phyloP scores from a whole-genome alignment of 2,113 vertebrate species.

The Herpailurus yagouaroundi region DNA sequence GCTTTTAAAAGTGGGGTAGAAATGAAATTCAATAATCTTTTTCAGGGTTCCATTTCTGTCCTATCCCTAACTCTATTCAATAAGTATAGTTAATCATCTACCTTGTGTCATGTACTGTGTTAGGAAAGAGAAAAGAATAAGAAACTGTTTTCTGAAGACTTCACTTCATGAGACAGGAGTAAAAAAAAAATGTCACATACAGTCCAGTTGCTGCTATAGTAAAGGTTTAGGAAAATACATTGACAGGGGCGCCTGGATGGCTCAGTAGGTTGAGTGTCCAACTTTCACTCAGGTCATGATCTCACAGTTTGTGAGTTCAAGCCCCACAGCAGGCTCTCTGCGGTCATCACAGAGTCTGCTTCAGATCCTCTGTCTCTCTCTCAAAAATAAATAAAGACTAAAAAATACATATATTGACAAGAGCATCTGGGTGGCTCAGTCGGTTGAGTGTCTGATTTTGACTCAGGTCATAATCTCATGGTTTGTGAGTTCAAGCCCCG shows the following conservation, averaged over 20 bases:
- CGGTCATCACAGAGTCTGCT: too few species aligned
- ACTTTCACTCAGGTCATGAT: too few species aligned
- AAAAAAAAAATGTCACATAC: background rate
- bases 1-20: background rate
- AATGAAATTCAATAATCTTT: background rate
- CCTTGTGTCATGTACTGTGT: background rate
- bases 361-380: too few species aligned
- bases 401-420: too few species aligned
- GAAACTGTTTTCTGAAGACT: background rate
- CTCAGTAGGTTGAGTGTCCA: too few species aligned
- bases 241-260: background rate
- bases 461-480: too few species aligned
- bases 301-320: too few species aligned
- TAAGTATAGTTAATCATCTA: background rate
- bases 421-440: too few species aligned
- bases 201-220: background rate
- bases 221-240: background rate
- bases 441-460: too few species aligned
- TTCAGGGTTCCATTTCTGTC: background rate
- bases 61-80: background rate
- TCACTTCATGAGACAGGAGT: background rate
- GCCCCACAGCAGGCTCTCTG: too few species aligned
- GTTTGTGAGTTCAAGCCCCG: too few species aligned
- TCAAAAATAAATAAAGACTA: too few species aligned
- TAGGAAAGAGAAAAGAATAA: background rate